Conservation (phyloP, 2,888 invertebrate species). For the Chorisops tibialis region DNA sequence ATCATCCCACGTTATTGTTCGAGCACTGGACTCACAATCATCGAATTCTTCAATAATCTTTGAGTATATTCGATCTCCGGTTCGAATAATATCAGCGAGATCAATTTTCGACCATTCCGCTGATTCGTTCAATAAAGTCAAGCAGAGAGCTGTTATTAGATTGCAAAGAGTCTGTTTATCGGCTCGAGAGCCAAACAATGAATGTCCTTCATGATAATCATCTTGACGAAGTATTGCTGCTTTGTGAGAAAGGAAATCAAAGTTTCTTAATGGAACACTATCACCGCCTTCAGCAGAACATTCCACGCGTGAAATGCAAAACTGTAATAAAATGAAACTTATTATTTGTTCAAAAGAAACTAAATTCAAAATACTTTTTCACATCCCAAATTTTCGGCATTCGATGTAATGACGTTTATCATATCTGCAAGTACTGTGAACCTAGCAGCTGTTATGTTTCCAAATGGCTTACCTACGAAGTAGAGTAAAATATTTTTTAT, state of each 20-base stretch:
- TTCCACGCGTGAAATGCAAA: constrained; percentile 6
- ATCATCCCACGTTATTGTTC: constrained; percentile 17
- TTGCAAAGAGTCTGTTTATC: constrained; percentile 38
- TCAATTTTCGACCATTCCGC: constrained; percentile 36
- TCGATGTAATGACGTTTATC: constrained; percentile 34
- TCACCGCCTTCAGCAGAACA: constrained; percentile 35
- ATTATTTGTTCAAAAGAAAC: neutral
- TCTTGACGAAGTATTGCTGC: constrained; percentile 49
- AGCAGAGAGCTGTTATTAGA: constrained; percentile 34
- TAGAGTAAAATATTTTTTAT: neutral
- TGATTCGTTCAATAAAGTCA: constrained; percentile 34
- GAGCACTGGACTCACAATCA: constrained; percentile 13
- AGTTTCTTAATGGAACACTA: constrained; percentile 51
- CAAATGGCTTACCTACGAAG: constrained; percentile 27
- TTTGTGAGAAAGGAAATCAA: constrained; percentile 45
- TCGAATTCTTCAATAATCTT: constrained; percentile 6
- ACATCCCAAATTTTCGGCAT: constrained; percentile 35
- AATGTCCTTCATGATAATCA: constrained; percentile 36
- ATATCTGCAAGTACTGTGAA: constrained; percentile 33
- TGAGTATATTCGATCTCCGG: constrained; percentile 37
- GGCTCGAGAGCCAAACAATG: constrained; percentile 31
- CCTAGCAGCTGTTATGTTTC: constrained; percentile 33
- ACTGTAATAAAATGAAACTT: constrained; percentile 8
- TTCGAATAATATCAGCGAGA: constrained; percentile 36
- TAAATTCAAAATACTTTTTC: constrained; percentile 29